Percentiles rank a stretch among this genome's conserved stretches.
Evolutionary conservation across 2,113 vertebrate species (phyloP).

Genomic region (Hystrix cristata): DNA sequence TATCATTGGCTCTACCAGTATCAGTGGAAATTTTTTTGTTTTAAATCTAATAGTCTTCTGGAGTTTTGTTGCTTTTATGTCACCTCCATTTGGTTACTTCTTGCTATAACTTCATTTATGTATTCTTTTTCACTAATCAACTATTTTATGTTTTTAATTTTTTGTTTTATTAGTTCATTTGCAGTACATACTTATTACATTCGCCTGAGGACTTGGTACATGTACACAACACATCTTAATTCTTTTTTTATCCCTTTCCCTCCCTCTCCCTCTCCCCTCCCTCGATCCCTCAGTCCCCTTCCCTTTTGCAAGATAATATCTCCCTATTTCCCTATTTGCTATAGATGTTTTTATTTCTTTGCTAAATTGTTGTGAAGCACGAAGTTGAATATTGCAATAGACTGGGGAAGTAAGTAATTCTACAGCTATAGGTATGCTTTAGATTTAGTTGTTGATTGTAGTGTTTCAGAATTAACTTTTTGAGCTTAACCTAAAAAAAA

Average conservation of each 20-base stretch:
- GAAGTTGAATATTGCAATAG: not conserved
- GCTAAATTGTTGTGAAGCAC: not conserved
- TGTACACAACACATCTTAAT: not conserved
- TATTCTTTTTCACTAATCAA: not conserved
- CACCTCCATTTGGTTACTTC: not conserved
- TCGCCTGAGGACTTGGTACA: not conserved
- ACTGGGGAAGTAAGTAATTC: conserved; percentile 18
- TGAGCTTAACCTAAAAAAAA: conserved; percentile 20
- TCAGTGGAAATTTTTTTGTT: not conserved
- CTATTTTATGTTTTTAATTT: not conserved
- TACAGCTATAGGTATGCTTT: not conserved
- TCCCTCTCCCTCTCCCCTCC: not conserved
- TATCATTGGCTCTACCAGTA: not conserved
- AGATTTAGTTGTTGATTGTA: not conserved
- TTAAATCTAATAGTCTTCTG: not conserved
- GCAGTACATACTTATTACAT: not conserved
- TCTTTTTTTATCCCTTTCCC: not conserved
- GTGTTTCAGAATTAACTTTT: conserved; percentile 38
- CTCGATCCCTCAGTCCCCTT: not conserved
- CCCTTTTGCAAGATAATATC: not conserved
- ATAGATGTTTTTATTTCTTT: not conserved
- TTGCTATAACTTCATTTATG: not conserved
- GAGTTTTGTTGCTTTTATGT: not conserved
- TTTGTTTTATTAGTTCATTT: not conserved
- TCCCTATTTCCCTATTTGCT: not conserved